Evolutionary conservation across 2,797 vertebrate genomes (phyloP).

Genomic region (Acrossocheilus wenchowensis): DNA sequence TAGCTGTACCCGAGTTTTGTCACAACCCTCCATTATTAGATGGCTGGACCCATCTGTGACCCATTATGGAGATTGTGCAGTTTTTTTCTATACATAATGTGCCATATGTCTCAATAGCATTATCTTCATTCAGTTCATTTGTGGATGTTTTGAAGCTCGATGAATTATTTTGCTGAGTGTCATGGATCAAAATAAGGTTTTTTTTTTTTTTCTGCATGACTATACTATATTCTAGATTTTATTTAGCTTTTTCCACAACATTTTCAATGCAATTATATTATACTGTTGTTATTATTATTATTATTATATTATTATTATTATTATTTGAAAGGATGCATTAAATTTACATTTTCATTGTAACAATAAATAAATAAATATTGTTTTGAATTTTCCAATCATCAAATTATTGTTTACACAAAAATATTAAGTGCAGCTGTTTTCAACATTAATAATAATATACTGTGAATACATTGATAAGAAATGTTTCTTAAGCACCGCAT

Average conservation of each 20-base stretch:
- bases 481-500: background rate
- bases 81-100: background rate
- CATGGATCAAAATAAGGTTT: background rate
- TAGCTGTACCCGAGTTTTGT: slow-evolving; percentile 2
- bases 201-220: background rate
- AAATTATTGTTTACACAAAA: background rate
- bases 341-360: too few species aligned
- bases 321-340: too few species aligned
- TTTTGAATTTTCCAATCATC: background rate
- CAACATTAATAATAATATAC: background rate
- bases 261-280: background rate
- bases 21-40: slow-evolving; percentile 22
- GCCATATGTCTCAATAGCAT: slow-evolving; percentile 8
- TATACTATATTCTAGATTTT: background rate
- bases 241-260: background rate
- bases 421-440: background rate
- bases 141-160: background rate
- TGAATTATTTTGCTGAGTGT: background rate
- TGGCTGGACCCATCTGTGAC: slow-evolving; percentile 9
- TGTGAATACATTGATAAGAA: background rate
- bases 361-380: background rate
- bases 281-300: too few species aligned
- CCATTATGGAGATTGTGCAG: slow-evolving; percentile 13
- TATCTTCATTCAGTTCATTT: background rate
- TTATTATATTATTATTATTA: background rate